Conservation (phyloP, 2,113 vertebrate species). For the Globicephala melas region DNA sequence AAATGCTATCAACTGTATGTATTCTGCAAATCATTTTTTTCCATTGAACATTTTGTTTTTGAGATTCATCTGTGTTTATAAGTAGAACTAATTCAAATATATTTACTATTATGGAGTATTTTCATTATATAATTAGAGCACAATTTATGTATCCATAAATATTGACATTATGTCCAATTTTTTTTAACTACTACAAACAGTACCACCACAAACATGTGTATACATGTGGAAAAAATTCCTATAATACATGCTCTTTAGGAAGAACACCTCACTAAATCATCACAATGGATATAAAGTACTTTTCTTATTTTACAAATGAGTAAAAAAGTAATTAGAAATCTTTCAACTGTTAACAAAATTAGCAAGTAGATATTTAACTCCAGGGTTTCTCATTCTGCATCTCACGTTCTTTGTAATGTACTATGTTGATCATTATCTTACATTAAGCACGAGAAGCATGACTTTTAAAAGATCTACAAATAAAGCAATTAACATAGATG, state of each 20-base stretch:
- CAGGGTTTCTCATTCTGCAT: not conserved
- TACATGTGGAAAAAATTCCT: not conserved
- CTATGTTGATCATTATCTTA: not conserved
- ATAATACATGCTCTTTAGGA: not conserved
- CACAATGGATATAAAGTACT: not conserved
- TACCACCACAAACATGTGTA: not conserved
- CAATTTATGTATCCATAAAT: not conserved
- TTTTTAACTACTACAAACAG: not conserved
- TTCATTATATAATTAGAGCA: not conserved
- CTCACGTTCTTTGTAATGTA: not conserved
- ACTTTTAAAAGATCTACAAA: not conserved
- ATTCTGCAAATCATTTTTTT: not conserved
- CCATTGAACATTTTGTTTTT: not conserved
- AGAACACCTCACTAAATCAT: not conserved
- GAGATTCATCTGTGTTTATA: not conserved
- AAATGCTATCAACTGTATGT: not conserved
- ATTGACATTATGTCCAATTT: not conserved
- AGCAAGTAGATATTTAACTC: not conserved
- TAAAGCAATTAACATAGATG: not conserved
- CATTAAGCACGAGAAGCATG: not conserved
- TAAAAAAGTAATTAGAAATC: not conserved
- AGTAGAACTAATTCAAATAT: not conserved
- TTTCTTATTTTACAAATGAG: not conserved
- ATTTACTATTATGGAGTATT: not conserved
- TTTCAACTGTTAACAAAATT: not conserved